phyloP scores from a whole-genome alignment of 2,113 vertebrate genomes.

The Xiphophorus hellerii region DNA sequence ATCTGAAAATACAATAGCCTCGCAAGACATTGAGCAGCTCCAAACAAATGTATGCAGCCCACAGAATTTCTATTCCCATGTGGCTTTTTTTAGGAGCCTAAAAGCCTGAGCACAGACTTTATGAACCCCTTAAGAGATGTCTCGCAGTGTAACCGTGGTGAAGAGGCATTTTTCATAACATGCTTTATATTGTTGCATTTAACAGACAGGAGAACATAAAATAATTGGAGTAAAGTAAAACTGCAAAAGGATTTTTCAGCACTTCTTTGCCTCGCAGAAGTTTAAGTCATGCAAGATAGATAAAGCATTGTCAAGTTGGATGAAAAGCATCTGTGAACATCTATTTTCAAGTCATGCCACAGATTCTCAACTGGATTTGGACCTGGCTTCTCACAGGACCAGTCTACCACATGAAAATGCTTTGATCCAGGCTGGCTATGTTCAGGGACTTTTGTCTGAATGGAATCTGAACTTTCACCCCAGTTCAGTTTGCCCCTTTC shows the following conservation, averaged over 20 bases:
- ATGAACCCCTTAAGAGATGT: background rate
- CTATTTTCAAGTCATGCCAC: no score
- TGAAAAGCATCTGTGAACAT: no score
- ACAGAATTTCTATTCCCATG: background rate
- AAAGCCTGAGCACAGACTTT: background rate
- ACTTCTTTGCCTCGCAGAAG: background rate
- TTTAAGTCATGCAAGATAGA: no score
- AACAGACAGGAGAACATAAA: background rate
- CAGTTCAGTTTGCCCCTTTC: no score
- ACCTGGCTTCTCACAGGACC: no score
- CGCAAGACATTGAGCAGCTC: background rate
- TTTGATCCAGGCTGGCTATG: background rate
- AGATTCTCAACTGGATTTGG: no score
- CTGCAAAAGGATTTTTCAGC: background rate
- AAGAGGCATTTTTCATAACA: background rate
- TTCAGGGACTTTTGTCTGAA: background rate
- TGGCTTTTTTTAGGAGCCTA: background rate
- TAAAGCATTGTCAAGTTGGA: no score
- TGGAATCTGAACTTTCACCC: no score
- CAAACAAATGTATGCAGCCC: background rate
- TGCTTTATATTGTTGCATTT: constrained; percentile 5
- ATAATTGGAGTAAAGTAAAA: background rate
- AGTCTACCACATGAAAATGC: background rate
- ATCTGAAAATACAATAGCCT: background rate
- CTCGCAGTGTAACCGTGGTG: background rate